Percentiles rank a stretch among this genome's conserved stretches.
phyloP scores from a whole-genome alignment of 2,797 vertebrate genomes.

The Erithacus rubecula region DNA sequence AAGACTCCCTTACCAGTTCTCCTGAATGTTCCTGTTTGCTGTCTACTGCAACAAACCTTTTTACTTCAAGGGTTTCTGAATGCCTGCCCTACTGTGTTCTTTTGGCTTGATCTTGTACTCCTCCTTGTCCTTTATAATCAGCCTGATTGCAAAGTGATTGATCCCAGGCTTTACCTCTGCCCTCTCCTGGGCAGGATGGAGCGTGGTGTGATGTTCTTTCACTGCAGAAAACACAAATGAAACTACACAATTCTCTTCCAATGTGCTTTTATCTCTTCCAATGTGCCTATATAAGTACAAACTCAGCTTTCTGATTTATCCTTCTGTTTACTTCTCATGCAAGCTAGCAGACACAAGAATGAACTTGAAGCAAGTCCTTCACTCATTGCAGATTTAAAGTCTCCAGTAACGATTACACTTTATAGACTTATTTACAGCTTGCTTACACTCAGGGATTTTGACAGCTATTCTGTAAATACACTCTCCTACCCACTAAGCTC shows the following conservation, averaged over 20 bases:
- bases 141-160: constrained; percentile 64
- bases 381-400: constrained; percentile 38
- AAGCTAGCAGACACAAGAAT: constrained; percentile 1
- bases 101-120: constrained; percentile 26
- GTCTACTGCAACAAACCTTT: background rate
- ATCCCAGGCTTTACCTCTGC: constrained; percentile 55
- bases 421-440: constrained; percentile 50
- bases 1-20: background rate
- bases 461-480: constrained; percentile 48
- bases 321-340: background rate
- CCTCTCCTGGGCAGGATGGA: background rate
- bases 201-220: background rate
- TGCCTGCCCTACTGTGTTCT: background rate
- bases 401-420: constrained; percentile 16
- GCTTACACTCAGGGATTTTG: constrained; percentile 48
- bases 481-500: constrained; percentile 36
- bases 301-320: constrained; percentile 13
- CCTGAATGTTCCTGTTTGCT: background rate
- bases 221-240: background rate
- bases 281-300: background rate
- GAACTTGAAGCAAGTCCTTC: constrained; percentile 37
- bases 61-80: background rate
- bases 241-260: background rate
- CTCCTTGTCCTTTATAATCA: constrained; percentile 42
- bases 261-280: background rate